phyloP scores from a whole-genome alignment of 1,140 invertebrate species.

The Heterodera schachtii region DNA sequence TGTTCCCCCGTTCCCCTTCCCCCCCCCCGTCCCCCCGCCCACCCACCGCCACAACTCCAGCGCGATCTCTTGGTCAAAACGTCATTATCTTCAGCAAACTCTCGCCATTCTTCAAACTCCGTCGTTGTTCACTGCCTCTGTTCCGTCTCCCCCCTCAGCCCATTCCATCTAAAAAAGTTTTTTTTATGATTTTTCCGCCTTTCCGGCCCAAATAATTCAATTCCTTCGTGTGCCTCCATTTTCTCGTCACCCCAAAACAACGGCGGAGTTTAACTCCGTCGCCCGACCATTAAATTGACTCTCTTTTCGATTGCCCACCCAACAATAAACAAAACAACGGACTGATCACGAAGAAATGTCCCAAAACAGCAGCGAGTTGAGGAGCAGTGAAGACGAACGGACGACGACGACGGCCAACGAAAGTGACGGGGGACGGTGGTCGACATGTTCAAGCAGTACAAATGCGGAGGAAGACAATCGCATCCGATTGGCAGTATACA shows the following conservation, averaged over 20 bases:
- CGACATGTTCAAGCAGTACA: neutral
- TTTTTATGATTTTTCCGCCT: neutral
- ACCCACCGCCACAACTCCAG: too few relatives aligned
- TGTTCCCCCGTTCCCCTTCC: too few relatives aligned
- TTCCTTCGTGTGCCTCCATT: too few relatives aligned
- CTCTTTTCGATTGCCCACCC: neutral
- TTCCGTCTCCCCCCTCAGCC: too few relatives aligned
- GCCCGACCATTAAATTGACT: neutral
- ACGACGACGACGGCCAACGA: neutral
- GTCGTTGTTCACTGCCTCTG: too few relatives aligned
- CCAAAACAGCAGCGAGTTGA: slow-evolving; percentile 4
- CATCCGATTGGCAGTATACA: slow-evolving; percentile 8
- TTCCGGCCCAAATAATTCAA: neutral
- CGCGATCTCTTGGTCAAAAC: too few relatives aligned
- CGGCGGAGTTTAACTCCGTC: neutral
- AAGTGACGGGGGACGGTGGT: neutral
- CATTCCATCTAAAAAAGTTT: neutral
- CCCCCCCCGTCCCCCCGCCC: too few relatives aligned
- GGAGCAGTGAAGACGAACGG: neutral
- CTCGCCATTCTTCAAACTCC: too few relatives aligned
- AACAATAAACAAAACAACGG: neutral
- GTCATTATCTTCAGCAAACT: too few relatives aligned
- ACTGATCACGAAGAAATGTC: neutral
- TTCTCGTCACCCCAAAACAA: neutral
- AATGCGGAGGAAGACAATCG: slow-evolving; percentile 2